Evolutionary conservation across 2,797 vertebrate species (phyloP).

Genomic region (Centroberyx gerrardi): DNA sequence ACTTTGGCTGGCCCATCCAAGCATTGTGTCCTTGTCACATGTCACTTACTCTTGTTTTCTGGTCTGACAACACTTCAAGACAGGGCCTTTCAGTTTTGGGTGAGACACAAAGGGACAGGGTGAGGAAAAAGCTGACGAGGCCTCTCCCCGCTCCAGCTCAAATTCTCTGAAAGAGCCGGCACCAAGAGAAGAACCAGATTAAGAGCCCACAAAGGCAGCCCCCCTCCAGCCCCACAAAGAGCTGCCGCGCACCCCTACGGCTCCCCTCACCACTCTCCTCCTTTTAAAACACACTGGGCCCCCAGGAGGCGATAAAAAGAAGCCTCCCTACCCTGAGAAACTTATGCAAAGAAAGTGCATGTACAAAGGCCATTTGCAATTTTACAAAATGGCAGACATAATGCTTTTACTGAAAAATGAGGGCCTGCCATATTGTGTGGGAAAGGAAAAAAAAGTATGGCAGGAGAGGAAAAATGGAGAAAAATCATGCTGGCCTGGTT

Average conservation of each 20-base stretch:
- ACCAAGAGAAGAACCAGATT: conserved; percentile 82
- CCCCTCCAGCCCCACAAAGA: conserved; percentile 57
- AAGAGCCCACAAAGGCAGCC: conserved; percentile 81
- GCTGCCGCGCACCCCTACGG: conserved; percentile 60
- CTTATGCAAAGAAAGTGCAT: conserved; percentile 82
- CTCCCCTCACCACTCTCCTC: conserved; percentile 56
- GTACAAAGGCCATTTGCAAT: conserved; percentile 84
- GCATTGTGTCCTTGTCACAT: conserved; percentile 85
- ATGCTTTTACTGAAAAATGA: conserved; percentile 84
- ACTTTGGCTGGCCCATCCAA: conserved; percentile 73
- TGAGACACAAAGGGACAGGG: conserved; percentile 76
- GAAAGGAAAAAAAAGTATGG: conserved; percentile 75
- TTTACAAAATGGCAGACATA: conserved; percentile 84
- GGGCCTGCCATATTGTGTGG: conserved; percentile 82
- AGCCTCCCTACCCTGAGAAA: conserved; percentile 70
- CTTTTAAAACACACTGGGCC: conserved; percentile 68
- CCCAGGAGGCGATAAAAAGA: conserved; percentile 70
- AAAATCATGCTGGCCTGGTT: conserved; percentile 89
- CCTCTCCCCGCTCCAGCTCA: conserved; percentile 64
- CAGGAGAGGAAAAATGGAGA: conserved; percentile 80
- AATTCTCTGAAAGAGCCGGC: conserved; percentile 77
- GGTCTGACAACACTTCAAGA: conserved; percentile 80
- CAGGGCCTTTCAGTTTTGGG: conserved; percentile 72
- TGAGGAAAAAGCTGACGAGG: conserved; percentile 81
- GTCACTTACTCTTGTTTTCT: conserved; percentile 84